Base-by-base conservation (phyloP, 2,113 vertebrate species). In the Petaurus breviceps region DNA sequence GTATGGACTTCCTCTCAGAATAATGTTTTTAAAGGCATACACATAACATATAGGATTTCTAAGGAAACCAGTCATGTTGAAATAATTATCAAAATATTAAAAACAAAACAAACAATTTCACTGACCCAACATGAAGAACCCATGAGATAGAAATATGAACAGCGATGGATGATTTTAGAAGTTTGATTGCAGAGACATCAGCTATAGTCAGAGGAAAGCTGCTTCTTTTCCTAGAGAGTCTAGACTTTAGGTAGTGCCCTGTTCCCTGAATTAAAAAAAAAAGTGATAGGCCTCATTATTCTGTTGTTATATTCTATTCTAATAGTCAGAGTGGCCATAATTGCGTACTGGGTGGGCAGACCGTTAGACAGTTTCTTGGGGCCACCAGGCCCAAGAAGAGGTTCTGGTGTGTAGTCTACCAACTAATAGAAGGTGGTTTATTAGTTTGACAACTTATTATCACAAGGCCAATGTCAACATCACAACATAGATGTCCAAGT, bases 381-480 rank as follows among this genome's bases (percentile, higher is more conserved):
- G 61, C 55, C 16, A 91, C 51, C 94, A 91, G 52, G 93, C 12
- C 2, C 43, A 96, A 97, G 68, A 95, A 55, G 53, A 90, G 91
- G 7, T 9, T 53, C 68, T 84, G 37, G 1, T 84, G 43, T 84
- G 2, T 90, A 93, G 2, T 68, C 0, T 94, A 19, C 12, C 53
- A 49, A 61, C 91, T 12, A 28, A 43, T 61, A 91, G 19, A 52
- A 93, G 92, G 23, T 68, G 2, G 55, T 94, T 97, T 92, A 91
- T 25, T 91, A 61, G 46, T 93, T 68, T 57, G 90, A 89, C 92
- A 94, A 91, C 1, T 2, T 84, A 7, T 4, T n/a, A 49, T 24
- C 10, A 31, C 12, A 0, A 84, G n/a, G n/a, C n/a, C 68, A 43
- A 3, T 50, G 8, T 57, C 52, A 46, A 49, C 61, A 94, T 89